Conservation (phyloP, 2,113 vertebrate species). For the Hydropotes inermis region DNA sequence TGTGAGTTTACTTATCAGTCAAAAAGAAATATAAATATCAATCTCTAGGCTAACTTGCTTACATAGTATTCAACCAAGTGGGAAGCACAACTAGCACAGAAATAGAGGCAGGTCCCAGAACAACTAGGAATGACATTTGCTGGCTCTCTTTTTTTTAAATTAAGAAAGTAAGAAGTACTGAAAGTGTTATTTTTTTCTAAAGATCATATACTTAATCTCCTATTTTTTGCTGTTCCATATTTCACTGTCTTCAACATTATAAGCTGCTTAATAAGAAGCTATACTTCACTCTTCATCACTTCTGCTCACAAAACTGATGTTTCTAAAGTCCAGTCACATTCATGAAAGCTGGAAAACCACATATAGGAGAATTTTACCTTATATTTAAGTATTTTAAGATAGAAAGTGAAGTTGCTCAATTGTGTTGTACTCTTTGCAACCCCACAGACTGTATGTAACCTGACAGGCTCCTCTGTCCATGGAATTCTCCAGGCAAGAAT, state of each 20-base stretch:
- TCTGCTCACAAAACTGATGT: neutral
- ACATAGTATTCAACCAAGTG: neutral
- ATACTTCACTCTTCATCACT: neutral
- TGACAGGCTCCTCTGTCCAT: neutral
- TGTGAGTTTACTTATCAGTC: neutral
- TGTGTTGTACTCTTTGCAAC: neutral
- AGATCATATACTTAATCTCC: neutral
- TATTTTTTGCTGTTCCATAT: neutral
- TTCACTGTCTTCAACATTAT: neutral
- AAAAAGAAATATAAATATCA: slow-evolving; percentile 29
- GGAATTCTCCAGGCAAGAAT: neutral
- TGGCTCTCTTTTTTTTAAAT: neutral
- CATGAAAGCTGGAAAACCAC: neutral
- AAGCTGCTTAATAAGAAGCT: neutral
- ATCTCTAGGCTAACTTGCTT: neutral
- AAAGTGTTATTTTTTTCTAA: neutral
- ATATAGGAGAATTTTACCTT: neutral
- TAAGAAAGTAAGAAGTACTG: slow-evolving; percentile 21
- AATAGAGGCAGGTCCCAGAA: neutral
- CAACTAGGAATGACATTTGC: neutral
- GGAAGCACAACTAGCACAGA: neutral
- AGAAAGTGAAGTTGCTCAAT: neutral
- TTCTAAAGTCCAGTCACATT: neutral
- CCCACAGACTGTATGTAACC: neutral
- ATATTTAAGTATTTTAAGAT: neutral